Conservation (phyloP, 2,888 invertebrate genomes). For the Cremastobaeus sp. region DNA sequence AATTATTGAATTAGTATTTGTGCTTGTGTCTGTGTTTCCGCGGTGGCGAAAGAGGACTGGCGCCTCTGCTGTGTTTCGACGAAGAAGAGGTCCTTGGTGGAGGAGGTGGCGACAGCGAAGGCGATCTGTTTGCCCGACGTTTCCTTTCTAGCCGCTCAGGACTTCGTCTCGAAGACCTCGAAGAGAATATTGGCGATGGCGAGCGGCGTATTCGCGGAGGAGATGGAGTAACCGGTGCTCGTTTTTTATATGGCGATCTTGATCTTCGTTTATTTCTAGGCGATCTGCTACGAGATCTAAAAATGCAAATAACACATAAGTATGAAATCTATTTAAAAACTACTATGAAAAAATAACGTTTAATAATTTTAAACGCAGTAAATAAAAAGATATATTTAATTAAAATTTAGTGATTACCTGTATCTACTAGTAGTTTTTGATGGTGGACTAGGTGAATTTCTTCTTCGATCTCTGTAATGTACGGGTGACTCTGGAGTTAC, state of each 20-base stretch:
- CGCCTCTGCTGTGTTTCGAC: conserved; percentile 72
- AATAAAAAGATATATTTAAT: conserved; percentile 48
- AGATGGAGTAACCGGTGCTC: conserved; percentile 73
- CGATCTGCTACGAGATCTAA: conserved; percentile 76
- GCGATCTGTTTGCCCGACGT: conserved; percentile 70
- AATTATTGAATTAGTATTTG: conserved; percentile 76
- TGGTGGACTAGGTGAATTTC: conserved; percentile 71
- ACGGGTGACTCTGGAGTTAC: conserved; percentile 74
- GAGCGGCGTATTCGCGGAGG: conserved; percentile 75
- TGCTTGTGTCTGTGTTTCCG: conserved; percentile 81
- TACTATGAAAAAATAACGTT: no score
- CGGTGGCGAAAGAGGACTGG: conserved; percentile 78
- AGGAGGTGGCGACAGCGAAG: conserved; percentile 75
- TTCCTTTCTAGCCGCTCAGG: conserved; percentile 73
- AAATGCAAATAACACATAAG: no score
- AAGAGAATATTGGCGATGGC: conserved; percentile 73
- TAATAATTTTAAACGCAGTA: no score
- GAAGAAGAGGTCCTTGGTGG: conserved; percentile 68
- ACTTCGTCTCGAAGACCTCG: conserved; percentile 69
- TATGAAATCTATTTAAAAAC: no score
- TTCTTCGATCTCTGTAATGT: conserved; percentile 74
- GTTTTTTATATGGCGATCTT: conserved; percentile 77
- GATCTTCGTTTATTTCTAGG: conserved; percentile 78
- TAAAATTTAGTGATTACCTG: conserved; percentile 64
- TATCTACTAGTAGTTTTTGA: conserved; percentile 71